These are phyloP conservation scores for Vollenhovia emeryi DNA, from an alignment of 1,140 invertebrate genomes.

Conservation along the genomic window DNA sequence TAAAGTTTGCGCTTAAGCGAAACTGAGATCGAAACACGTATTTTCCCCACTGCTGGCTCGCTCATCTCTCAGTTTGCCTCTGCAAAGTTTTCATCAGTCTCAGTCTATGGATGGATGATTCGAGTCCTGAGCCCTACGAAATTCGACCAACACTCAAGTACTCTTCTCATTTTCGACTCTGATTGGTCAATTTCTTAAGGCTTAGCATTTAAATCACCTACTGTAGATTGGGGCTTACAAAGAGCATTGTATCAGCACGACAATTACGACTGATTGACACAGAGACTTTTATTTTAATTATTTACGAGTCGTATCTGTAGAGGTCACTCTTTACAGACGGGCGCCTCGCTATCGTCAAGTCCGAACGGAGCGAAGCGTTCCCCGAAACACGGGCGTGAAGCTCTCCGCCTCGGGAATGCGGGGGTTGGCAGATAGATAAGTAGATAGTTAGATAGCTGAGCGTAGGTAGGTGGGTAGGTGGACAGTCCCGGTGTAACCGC, in stretches of 20 bases:
- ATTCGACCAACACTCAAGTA: too few species aligned
- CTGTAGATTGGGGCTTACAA: too few species aligned
- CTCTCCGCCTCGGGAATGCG: constrained; percentile 17
- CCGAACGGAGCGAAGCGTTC: not conserved
- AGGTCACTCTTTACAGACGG: not conserved
- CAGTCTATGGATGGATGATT: too few species aligned
- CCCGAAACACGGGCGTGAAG: constrained; percentile 1
- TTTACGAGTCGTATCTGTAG: not conserved
- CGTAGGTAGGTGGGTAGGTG: constrained; percentile 23
- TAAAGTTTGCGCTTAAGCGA: not conserved
- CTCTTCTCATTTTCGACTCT: too few species aligned
- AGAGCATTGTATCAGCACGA: not conserved
- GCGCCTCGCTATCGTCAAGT: not conserved
- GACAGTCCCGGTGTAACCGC: constrained; percentile 46
- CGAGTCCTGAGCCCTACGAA: too few species aligned
- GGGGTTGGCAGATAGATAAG: constrained; percentile 7
- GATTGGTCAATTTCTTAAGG: too few species aligned
- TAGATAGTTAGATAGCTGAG: constrained; percentile 34
- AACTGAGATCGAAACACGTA: constrained; percentile 9
- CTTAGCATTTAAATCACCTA: too few species aligned
- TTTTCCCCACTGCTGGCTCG: not conserved
- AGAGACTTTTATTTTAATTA: not conserved
- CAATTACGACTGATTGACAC: not conserved
- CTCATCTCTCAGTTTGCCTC: not conserved
- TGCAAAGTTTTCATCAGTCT: not conserved